Percentiles rank a stretch among this genome's conserved stretches.
Evolutionary conservation across 2,113 vertebrate species (phyloP).

Genomic region (Typhlomys cinereus): DNA sequence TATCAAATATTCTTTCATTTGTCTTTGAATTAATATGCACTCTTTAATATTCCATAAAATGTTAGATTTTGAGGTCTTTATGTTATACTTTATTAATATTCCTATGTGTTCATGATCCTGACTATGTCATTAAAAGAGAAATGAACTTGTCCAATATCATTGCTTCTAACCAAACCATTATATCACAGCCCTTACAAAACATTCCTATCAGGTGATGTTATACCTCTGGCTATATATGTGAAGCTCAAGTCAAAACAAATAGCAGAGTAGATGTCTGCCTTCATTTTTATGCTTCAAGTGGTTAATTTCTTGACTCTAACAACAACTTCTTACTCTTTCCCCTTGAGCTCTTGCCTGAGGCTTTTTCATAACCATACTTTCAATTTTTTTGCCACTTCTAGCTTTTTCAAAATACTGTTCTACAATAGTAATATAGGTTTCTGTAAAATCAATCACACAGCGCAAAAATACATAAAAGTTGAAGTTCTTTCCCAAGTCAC

Average conservation of each 20-base stretch:
- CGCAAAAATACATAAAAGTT: not conserved
- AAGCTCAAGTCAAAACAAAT: too few species aligned
- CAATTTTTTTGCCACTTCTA: constrained; percentile 4
- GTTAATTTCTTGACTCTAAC: too few species aligned
- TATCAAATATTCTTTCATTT: constrained; percentile 15
- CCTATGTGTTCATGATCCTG: not conserved
- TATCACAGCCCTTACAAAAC: too few species aligned
- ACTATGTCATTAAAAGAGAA: not conserved
- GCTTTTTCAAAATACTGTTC: constrained; percentile 9
- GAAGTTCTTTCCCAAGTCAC: not conserved
- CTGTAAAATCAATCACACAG: not conserved
- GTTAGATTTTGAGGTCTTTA: not conserved
- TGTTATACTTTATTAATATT: not conserved
- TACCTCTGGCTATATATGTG: too few species aligned
- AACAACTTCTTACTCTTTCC: not conserved
- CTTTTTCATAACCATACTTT: not conserved
- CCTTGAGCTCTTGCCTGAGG: not conserved
- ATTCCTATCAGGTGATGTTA: too few species aligned
- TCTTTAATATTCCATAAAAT: not conserved
- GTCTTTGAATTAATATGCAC: not conserved
- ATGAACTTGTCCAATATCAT: too few species aligned
- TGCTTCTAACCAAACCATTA: too few species aligned
- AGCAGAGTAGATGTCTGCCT: not conserved
- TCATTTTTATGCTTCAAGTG: not conserved
- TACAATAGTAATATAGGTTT: not conserved